Percentiles rank a stretch among this genome's conserved stretches.
Evolutionary conservation across 2,888 invertebrate genomes (phyloP).

Genomic region (Epirrhoe tristata): DNA sequence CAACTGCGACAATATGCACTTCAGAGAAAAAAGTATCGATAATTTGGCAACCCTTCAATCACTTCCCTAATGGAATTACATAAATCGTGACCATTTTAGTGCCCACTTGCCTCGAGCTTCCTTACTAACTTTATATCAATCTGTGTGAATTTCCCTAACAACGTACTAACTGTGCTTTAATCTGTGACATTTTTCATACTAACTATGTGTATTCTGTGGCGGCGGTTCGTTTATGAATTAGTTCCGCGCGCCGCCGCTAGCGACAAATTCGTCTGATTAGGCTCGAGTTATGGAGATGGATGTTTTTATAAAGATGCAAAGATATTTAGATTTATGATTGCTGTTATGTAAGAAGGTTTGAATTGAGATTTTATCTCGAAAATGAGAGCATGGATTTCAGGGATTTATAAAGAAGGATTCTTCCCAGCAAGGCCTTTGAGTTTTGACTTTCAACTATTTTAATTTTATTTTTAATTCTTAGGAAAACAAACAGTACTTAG

Average conservation of each 20-base stretch:
- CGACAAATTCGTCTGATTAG: slow-evolving; percentile 27
- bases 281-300: slow-evolving; percentile 37
- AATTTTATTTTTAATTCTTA: too few relatives aligned
- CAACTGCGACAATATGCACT: too few relatives aligned
- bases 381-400: background rate
- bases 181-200: background rate
- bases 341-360: background rate
- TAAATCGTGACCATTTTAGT: slow-evolving; percentile 7
- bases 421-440: too few relatives aligned
- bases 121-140: slow-evolving; percentile 4
- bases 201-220: slow-evolving; percentile 14
- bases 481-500: too few relatives aligned
- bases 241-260: slow-evolving; percentile 28
- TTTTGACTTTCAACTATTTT: too few relatives aligned
- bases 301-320: slow-evolving; percentile 23
- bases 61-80: slow-evolving; percentile 3
- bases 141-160: background rate
- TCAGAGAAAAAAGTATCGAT: background rate
- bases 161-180: background rate
- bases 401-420: background rate
- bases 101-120: background rate
- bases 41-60: background rate
- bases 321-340: slow-evolving; percentile 19
- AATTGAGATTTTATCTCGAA: background rate
- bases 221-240: slow-evolving; percentile 22